phyloP scores from a whole-genome alignment of 2,888 invertebrate genomes.

The Oxycera nigricornis region DNA sequence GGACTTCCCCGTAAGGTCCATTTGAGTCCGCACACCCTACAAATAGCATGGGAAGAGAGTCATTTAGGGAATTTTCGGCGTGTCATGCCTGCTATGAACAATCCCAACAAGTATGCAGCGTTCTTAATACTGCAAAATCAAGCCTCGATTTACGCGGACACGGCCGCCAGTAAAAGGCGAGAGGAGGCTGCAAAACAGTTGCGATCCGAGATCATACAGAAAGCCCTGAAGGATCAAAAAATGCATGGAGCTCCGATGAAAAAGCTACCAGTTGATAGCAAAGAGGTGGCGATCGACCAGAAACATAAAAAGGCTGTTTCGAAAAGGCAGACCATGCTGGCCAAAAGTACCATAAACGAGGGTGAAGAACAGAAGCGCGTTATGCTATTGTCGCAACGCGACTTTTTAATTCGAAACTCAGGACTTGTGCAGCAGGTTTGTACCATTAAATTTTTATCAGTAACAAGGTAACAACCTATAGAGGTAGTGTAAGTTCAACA shows the following conservation, averaged over 20 bases:
- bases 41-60: slow-evolving; percentile 76
- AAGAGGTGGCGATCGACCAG: slow-evolving; percentile 52
- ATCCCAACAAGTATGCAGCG: slow-evolving; percentile 69
- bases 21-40: slow-evolving; percentile 65
- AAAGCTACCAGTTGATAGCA: slow-evolving; percentile 44
- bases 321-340: slow-evolving; percentile 63
- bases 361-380: slow-evolving; percentile 76
- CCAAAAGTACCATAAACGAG: slow-evolving; percentile 61
- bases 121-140: slow-evolving; percentile 77
- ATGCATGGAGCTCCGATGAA: slow-evolving; percentile 53
- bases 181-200: slow-evolving; percentile 76
- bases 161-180: slow-evolving; percentile 78
- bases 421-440: slow-evolving; percentile 72
- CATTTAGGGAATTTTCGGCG: slow-evolving; percentile 75
- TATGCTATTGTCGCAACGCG: slow-evolving; percentile 70
- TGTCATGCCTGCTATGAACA: slow-evolving; percentile 70
- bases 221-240: slow-evolving; percentile 47
- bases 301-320: slow-evolving; percentile 61
- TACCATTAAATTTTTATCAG: neutral
- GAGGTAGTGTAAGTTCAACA: no score
- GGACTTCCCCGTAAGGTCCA: neutral
- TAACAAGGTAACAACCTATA: no score
- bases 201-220: slow-evolving; percentile 65
- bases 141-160: slow-evolving; percentile 71
- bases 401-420: slow-evolving; percentile 73